Conservation (phyloP, 2,113 vertebrate genomes). For the Apaloderma vittatum region DNA sequence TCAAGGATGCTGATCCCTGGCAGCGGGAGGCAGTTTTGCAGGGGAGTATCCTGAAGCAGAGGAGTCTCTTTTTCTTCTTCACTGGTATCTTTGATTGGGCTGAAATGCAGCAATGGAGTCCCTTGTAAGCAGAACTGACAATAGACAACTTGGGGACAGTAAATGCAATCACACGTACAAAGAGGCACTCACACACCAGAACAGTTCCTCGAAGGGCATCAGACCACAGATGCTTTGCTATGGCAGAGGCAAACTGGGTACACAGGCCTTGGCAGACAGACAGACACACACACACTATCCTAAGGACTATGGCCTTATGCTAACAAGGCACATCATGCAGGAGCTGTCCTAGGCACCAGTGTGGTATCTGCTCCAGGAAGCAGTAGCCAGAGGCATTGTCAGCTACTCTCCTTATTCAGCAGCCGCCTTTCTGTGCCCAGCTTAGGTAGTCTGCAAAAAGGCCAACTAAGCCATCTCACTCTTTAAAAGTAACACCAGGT, state of each 20-base stretch:
- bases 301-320: neutral
- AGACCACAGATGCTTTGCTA: neutral
- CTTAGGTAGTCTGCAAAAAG: neutral
- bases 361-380: rapidly evolving
- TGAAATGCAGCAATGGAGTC: constrained; percentile 53
- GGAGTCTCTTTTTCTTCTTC: constrained; percentile 3
- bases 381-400: neutral
- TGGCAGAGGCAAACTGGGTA: neutral
- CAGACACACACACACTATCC: rapidly evolving
- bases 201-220: neutral
- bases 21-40: constrained; percentile 26
- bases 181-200: neutral
- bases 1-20: constrained; percentile 85
- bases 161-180: neutral
- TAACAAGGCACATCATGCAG: neutral
- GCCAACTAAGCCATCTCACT: neutral
- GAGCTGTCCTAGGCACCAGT: neutral
- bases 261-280: neutral
- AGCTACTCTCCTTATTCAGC: neutral
- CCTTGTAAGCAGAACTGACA: neutral
- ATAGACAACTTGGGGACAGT: neutral
- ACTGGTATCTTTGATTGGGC: constrained; percentile 4
- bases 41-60: neutral
- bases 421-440: neutral
- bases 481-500: neutral